Evolutionary conservation across 2,113 vertebrate species (phyloP).

Genomic region (Phasianus colchicus): DNA sequence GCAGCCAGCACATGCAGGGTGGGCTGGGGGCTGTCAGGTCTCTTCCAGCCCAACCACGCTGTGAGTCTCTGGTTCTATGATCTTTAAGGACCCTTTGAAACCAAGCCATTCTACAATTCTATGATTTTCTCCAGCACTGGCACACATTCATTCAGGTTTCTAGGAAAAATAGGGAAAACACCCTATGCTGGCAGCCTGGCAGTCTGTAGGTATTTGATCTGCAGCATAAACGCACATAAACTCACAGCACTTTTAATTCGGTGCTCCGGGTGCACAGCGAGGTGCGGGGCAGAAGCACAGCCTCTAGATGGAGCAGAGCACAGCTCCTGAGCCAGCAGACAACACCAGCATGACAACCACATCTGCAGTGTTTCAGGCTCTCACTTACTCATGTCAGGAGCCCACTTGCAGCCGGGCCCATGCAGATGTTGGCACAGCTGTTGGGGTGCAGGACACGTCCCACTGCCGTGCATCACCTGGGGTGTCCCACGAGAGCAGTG

Average conservation of each 20-base stretch:
- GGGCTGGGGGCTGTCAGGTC: no score
- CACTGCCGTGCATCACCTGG: not conserved
- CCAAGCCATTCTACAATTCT: no score
- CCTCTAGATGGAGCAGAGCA: not conserved
- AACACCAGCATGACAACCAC: not conserved
- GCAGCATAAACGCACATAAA: fast-evolving
- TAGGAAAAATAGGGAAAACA: not conserved
- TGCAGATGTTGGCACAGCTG: not conserved
- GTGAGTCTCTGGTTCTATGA: no score
- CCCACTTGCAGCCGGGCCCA: not conserved
- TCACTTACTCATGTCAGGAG: not conserved
- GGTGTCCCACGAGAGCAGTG: not conserved
- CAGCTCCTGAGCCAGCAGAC: not conserved
- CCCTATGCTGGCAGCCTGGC: not conserved
- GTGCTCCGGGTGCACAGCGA: fast-evolving
- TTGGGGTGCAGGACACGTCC: not conserved
- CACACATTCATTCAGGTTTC: not conserved
- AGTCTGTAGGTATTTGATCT: not conserved
- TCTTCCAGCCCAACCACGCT: no score
- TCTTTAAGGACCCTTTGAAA: no score
- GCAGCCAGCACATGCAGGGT: no score
- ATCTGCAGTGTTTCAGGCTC: not conserved
- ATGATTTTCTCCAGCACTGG: not conserved
- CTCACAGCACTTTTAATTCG: not conserved
- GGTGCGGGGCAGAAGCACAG: fast-evolving